These are phyloP conservation scores for Pluvianellus socialis DNA, from an alignment of 2,113 vertebrate species.

Conservation along the genomic window DNA sequence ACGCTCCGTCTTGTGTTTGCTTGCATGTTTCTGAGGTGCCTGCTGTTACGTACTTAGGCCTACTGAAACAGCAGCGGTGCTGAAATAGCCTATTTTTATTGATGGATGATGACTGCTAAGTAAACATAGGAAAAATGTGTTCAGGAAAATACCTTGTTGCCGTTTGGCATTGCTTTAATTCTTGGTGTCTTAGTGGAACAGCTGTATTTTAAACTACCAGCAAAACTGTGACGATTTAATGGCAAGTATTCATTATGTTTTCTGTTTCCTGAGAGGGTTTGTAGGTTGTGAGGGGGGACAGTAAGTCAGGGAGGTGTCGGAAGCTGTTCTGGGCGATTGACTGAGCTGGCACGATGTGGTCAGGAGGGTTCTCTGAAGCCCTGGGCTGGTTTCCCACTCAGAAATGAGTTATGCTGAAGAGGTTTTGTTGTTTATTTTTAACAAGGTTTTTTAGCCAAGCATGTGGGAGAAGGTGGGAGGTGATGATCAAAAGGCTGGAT, in stretches of 20 bases:
- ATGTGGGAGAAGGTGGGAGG: slow-evolving; percentile 20
- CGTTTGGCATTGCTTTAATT: background rate
- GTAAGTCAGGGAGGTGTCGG: background rate
- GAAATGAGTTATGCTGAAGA: background rate
- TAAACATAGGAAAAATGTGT: background rate
- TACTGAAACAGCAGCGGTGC: background rate
- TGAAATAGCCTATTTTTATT: background rate
- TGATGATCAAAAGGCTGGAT: slow-evolving; percentile 16
- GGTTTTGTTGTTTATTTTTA: slow-evolving; percentile 38
- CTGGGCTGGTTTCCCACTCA: background rate
- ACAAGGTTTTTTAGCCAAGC: background rate
- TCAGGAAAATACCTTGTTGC: background rate
- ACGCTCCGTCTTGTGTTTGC: background rate
- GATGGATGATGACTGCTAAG: background rate
- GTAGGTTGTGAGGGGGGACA: background rate
- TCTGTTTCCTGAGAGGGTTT: background rate
- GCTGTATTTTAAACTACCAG: background rate
- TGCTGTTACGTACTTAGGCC: background rate
- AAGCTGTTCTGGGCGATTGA: background rate
- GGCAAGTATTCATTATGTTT: background rate
- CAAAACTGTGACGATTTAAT: background rate
- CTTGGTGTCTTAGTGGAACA: background rate
- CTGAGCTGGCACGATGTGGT: background rate
- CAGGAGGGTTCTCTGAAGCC: background rate
- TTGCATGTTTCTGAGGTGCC: background rate